Conservation (phyloP, 2,113 vertebrate species). For the Anarhynchus alexandrinus region DNA sequence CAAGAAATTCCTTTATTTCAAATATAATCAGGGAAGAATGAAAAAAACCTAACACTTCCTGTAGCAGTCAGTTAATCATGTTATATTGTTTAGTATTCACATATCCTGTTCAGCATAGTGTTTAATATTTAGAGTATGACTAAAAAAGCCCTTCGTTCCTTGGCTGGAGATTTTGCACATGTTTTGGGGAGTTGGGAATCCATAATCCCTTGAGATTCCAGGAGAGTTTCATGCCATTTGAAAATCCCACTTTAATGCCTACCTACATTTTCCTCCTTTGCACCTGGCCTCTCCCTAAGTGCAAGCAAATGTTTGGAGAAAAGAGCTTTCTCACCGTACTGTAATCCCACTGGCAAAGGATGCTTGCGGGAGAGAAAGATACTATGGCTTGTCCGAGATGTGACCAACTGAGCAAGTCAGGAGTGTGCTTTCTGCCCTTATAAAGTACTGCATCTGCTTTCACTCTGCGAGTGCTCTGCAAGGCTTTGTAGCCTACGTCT, state of each 20-base stretch:
- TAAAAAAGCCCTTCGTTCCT: not conserved
- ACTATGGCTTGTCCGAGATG: not conserved
- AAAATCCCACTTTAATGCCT: not conserved
- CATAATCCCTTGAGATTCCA: not conserved
- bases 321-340: fast-evolving
- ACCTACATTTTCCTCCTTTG: not conserved
- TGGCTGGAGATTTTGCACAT: not conserved
- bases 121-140: not conserved
- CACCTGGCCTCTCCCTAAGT: not conserved
- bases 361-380: not conserved
- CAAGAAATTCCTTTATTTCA: not conserved
- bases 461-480: not conserved
- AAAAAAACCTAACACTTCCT: not conserved
- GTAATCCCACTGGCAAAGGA: not conserved
- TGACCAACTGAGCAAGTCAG: not conserved
- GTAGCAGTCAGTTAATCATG: not conserved
- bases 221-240: not conserved
- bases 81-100: not conserved
- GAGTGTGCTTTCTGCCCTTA: not conserved
- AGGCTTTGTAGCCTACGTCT: not conserved
- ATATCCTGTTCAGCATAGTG: not conserved
- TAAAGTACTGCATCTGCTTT: not conserved
- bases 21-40: not conserved
- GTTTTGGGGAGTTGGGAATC: not conserved
- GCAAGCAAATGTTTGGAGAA: not conserved